A percentile compares a stretch with the other conserved stretches of the same genome.
These are phyloP conservation scores for Scomberomorus guttatus DNA, from an alignment of 2,797 vertebrate species.

Conservation along the genomic window DNA sequence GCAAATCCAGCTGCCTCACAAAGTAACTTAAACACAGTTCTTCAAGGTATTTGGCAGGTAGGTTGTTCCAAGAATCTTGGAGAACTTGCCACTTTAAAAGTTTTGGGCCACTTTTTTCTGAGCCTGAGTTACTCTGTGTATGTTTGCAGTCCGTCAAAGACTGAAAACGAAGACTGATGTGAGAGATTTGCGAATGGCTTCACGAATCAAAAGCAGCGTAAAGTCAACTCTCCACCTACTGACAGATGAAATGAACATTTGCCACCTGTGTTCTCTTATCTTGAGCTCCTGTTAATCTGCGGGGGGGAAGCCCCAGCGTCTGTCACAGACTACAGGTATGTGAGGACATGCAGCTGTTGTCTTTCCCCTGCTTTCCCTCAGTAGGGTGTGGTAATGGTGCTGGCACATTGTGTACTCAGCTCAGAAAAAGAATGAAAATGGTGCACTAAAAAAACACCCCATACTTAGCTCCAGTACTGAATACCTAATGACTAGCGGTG, in stretches of 20 bases:
- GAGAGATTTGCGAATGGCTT: slow-evolving; percentile 24
- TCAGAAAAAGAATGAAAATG: slow-evolving; percentile 41
- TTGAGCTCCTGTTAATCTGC: slow-evolving; percentile 53
- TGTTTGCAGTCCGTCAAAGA: slow-evolving; percentile 22
- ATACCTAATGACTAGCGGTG: slow-evolving; percentile 29
- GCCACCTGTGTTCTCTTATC: slow-evolving; percentile 59
- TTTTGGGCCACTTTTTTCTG: not conserved
- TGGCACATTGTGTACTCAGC: slow-evolving; percentile 53
- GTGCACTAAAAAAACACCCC: slow-evolving; percentile 38
- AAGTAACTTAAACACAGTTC: too few species aligned
- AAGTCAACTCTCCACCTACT: slow-evolving; percentile 3
- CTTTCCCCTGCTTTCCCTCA: slow-evolving; percentile 27
- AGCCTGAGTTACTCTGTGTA: not conserved
- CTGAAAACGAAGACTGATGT: slow-evolving; percentile 38
- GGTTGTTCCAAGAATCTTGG: too few species aligned
- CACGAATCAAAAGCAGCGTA: slow-evolving; percentile 1
- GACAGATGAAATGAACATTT: slow-evolving; percentile 52
- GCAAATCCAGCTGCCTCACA: too few species aligned
- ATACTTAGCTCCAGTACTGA: slow-evolving; percentile 31
- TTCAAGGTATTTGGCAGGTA: too few species aligned
- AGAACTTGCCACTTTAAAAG: too few species aligned
- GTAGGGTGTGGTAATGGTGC: slow-evolving; percentile 34
- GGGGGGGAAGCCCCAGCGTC: not conserved
- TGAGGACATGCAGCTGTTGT: slow-evolving; percentile 53
- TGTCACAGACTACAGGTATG: slow-evolving; percentile 47